Base-by-base conservation (phyloP, 2,113 vertebrate species). In the Eulemur macaco region DNA sequence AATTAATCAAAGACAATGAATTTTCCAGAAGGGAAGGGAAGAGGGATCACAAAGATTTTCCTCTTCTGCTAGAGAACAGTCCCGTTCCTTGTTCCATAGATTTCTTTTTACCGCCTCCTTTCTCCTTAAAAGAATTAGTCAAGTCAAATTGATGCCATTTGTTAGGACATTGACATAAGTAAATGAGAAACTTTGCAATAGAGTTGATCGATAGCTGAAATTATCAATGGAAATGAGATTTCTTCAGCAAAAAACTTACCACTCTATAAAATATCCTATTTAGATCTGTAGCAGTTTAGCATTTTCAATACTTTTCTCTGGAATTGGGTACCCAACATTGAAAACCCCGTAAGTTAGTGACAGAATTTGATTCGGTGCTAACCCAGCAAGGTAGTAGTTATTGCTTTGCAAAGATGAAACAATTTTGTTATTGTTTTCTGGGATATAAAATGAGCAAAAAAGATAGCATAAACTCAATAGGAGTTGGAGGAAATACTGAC, bases 251-350 rank as follows among this genome's bases (percentile, higher is more conserved):
- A 92, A 96, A 97, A 66, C 8, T 68, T 8, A 66, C 34, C 64
- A 39, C 8, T 86, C 11, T 13, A 89, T 56, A 47, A 47, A 50
- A 73, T 31, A 77, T 18, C 77, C 34, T 21, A 90, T 89, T 58
- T 96, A 96, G 29, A 86, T 86, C 17, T n/a, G 6, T 58, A 20
- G 2, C 18, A 89, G 5, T 64, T 87, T 10, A 91, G 37, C 68
- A 91, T 56, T 94, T 96, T 96, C 87, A 93, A 37, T 92, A 68
- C 42, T 93, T 96, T 89, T 88, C 76, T 98, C 39, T 64, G 60
- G 52, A 78, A 27, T 83, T 91, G 31, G 37, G 1, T 87, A 45
- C 31, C 80, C 20, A 80, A 93, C 92, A 96, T 95, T 95, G 98
- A 69, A 78, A 76, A 56, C 5, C 6, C 7, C 20, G 83, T 68